Conservation (phyloP, 2,888 invertebrate species). For the Dione vanillae region DNA sequence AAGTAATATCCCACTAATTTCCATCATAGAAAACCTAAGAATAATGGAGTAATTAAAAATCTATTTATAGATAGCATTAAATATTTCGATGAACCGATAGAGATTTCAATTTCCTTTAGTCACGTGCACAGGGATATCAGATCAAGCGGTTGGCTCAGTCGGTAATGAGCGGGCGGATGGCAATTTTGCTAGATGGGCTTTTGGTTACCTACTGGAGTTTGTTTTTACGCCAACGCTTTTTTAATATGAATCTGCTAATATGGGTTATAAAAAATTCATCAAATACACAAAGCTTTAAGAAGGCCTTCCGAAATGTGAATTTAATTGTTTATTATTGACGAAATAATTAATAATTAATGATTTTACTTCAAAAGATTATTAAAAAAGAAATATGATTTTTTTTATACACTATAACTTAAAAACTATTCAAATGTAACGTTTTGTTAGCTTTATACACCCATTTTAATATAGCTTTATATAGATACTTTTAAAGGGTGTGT, state of each 20-base stretch:
- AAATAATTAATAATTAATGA: too few relatives aligned
- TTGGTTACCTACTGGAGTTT: constrained; percentile 68
- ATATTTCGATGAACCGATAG: constrained; percentile 82
- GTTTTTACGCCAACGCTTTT: constrained; percentile 74
- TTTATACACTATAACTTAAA: too few relatives aligned
- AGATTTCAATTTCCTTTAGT: constrained; percentile 84
- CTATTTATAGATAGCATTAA: constrained; percentile 64
- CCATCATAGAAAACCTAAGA: neutral
- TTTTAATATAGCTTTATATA: too few relatives aligned
- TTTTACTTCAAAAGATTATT: too few relatives aligned
- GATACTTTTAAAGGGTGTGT: too few relatives aligned
- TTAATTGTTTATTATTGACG: constrained; percentile 8
- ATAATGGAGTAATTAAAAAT: constrained; percentile 61
- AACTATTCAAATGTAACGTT: neutral
- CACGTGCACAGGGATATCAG: constrained; percentile 81
- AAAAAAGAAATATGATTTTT: too few relatives aligned
- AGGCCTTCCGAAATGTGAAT: constrained; percentile 18
- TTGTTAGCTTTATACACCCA: too few relatives aligned
- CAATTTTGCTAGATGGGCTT: constrained; percentile 81
- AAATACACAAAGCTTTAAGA: constrained; percentile 10
- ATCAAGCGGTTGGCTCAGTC: constrained; percentile 78
- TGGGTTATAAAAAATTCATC: constrained; percentile 28
- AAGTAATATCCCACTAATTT: neutral
- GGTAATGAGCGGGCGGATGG: constrained; percentile 82
- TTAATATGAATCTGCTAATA: constrained; percentile 63